Percentiles rank a stretch among this genome's conserved stretches.
Evolutionary conservation across 2,888 invertebrate species (phyloP).

Genomic region (Pyrochroa serraticornis): DNA sequence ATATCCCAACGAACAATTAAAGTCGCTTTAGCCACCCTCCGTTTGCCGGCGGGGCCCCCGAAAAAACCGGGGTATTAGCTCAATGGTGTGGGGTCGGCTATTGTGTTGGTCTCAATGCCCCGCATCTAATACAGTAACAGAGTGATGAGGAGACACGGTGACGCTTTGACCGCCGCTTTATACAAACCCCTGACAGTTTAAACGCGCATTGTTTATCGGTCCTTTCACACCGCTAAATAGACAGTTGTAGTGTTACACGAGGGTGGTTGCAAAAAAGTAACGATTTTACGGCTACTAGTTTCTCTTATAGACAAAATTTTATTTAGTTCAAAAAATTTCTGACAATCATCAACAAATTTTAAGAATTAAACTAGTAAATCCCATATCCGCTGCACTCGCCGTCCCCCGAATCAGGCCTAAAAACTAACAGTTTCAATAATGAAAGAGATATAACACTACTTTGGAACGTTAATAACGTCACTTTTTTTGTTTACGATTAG

Average conservation of each 20-base stretch:
- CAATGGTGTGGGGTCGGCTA: constrained; percentile 26
- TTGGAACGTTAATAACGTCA: too few relatives aligned
- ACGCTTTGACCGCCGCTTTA: constrained; percentile 44
- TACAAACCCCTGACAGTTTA: constrained; percentile 39
- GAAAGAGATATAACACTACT: too few relatives aligned
- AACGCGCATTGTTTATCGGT: constrained; percentile 25
- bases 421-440: too few relatives aligned
- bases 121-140: constrained; percentile 31
- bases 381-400: too few relatives aligned
- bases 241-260: constrained; percentile 12
- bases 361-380: too few relatives aligned
- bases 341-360: too few relatives aligned
- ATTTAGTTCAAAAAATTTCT: too few relatives aligned
- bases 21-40: constrained; percentile 48
- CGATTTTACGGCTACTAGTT: constrained; percentile 1
- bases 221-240: constrained; percentile 27
- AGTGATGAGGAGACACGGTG: constrained; percentile 36
- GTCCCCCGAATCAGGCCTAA: too few relatives aligned
- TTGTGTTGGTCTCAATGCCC: constrained; percentile 30
- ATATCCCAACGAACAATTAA: constrained; percentile 48
- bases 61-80: constrained; percentile 23
- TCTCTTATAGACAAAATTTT: too few relatives aligned
- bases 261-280: constrained; percentile 8
- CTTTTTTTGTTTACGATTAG: too few relatives aligned
- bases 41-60: constrained; percentile 29